Base-by-base conservation (phyloP, 2,888 invertebrate species). In the Camponotus fellah region DNA sequence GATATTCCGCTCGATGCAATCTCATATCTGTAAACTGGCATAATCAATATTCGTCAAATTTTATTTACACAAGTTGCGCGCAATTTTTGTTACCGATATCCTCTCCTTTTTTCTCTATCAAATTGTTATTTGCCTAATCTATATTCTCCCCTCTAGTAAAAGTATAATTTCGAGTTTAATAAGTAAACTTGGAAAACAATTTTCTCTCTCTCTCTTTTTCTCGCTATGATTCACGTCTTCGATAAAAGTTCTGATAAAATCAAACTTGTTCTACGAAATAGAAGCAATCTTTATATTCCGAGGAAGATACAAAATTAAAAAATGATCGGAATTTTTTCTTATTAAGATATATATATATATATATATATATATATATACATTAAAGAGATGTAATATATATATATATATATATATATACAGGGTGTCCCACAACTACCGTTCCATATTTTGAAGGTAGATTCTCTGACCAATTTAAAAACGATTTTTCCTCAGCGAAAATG, bases 11-110 rank as follows among this genome's bases (percentile, higher is more conserved):
- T 6, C 34, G n/a, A 17, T 6, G 17, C n/a, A 43, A 66, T 76
- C 37, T 66, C 53, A 26, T n/a, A 65, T 65, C 40, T 26, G 76
- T 60, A 76, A 76, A 53, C 65, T 53, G 21, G 34, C n/a, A 53
- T 53, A 66, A 53, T 76, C 76, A 26, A 76, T 76, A 66, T 65
- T 12, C 40, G 14, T 66, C 72, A 17, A 10, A 37, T 65, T 65
- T 76, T 53, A 76, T 76, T 76, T 76, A 26, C 53, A 37, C 37
- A 37, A 65, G 34, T 76, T 62, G 32, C 32, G 43, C 32, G 34
- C 46, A n/a, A 60, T 58, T 10, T n/a, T 12, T n/a, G 46, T 10
- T 14, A 75, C 62, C 34, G 12, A 74, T 46, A 56, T 53, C n/a
- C 34, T 49, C n/a, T 49, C 17, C 17, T 1, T 49, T n/a, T 49